Evolutionary conservation across 1,140 invertebrate species (phyloP).

Genomic region (Lordiphosa mommai): DNA sequence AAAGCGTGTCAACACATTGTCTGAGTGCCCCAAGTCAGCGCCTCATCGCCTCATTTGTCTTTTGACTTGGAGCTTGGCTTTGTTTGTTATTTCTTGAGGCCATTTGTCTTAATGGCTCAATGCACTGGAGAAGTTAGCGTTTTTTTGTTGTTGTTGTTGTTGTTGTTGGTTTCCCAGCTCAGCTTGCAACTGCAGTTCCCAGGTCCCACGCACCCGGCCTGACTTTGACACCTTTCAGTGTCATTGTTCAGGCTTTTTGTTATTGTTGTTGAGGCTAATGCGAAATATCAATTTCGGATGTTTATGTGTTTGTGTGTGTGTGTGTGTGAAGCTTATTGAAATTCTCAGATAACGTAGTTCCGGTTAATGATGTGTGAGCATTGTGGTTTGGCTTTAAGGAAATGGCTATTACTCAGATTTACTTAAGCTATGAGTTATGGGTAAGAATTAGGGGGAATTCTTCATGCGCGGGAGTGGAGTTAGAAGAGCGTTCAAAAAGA

Average conservation of each 20-base stretch:
- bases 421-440: background rate
- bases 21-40: slow-evolving; percentile 9
- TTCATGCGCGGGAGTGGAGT: too few relatives aligned
- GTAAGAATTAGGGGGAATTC: too few relatives aligned
- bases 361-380: background rate
- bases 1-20: slow-evolving; percentile 11
- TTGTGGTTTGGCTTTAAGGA: slow-evolving; percentile 1
- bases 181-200: slow-evolving; percentile 36
- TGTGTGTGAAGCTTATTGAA: slow-evolving; percentile 3
- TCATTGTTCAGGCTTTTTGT: slow-evolving; percentile 25
- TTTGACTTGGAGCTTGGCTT: slow-evolving; percentile 22
- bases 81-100: slow-evolving; percentile 46
- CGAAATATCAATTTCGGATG: slow-evolving; percentile 3
- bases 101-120: slow-evolving; percentile 64
- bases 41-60: slow-evolving; percentile 11
- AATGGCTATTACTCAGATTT: slow-evolving; percentile 4
- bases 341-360: slow-evolving; percentile 4
- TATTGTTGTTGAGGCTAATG: slow-evolving; percentile 1
- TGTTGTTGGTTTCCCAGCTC: slow-evolving; percentile 22
- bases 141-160: background rate
- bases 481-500: too few relatives aligned
- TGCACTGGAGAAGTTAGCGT: slow-evolving; percentile 3
- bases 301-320: background rate
- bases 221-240: slow-evolving; percentile 32
- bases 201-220: slow-evolving; percentile 21